Evolutionary conservation across 2,797 vertebrate species (phyloP), one percentile per base, ranked within the genome.

Genomic region (Liasis olivaceus): DNA sequence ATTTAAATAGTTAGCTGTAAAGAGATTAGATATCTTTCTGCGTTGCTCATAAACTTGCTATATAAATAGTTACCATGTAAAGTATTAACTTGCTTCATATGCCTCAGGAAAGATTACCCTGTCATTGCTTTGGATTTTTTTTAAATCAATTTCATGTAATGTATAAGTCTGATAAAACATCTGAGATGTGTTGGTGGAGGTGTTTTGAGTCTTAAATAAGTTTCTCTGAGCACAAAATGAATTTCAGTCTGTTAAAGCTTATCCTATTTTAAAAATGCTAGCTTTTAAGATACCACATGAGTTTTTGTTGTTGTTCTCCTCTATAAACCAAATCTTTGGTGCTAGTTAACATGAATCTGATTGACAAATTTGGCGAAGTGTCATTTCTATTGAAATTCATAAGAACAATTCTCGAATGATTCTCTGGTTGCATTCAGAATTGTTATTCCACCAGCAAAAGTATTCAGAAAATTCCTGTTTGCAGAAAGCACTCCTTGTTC

Each of bases 81-180:
- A 88, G 93, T 89, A 89, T 88, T 94, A 91, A 77, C 31, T 81
- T 86, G 60, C 56, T 47, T 88, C n/a, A 36, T 89, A 89, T 58
- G 63, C 85, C 66, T 90, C 69, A 58, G 56, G 62, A 62, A 26
- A 86, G 81, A n/a, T 90, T 91, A 93, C 51, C 56, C 60, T 90
- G 36, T 85, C 15, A 7, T 60, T 88, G 9, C 54, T 88, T 28
- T 92, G 31, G 56, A 81, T 93, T 69, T 92, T 90, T 69, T 54
- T 17, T 22, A 26, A 91, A 94, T 87, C 17, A 13, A 85, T 87
- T 42, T 26, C 36, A 42, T 58, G 5, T 69, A 11, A 17, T 63
- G 90, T 47, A 12, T 0, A 85, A 22, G 77, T 87, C 66, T 22
- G 12, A 62, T 64, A 47, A 20, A 4, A 24, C 51, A 28, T 93